These are phyloP conservation scores for Norana najaformis DNA, from an alignment of 2,888 invertebrate species.

Conservation along the genomic window DNA sequence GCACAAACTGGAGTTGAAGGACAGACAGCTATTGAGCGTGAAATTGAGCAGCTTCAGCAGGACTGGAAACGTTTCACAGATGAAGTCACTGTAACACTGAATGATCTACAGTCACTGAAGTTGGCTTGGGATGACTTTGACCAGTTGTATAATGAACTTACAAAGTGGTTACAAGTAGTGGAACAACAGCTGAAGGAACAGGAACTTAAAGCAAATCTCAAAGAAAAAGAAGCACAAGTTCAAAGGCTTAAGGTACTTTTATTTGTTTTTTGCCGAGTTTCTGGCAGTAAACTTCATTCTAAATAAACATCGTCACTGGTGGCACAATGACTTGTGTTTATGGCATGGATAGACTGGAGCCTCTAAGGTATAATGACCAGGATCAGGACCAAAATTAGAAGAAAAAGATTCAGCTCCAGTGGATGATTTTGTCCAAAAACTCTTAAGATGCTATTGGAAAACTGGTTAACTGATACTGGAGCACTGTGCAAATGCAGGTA, in stretches of 20 bases:
- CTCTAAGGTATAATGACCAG: neutral
- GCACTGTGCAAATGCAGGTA: neutral
- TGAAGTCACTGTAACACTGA: constrained; percentile 29
- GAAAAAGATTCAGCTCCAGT: neutral
- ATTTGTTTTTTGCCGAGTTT: neutral
- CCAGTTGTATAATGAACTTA: constrained; percentile 75
- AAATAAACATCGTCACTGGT: too few species aligned
- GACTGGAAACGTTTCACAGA: constrained; percentile 72
- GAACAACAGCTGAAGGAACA: constrained; percentile 86
- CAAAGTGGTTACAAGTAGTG: constrained; percentile 82
- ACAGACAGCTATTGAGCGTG: constrained; percentile 83
- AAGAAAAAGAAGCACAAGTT: constrained; percentile 79
- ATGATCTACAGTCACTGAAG: constrained; percentile 74
- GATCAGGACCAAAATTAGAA: neutral
- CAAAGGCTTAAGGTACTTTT: constrained; percentile 70
- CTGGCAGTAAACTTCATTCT: neutral
- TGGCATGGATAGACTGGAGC: too few species aligned
- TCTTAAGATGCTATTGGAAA: neutral
- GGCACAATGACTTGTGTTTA: too few species aligned
- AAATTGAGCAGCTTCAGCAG: constrained; percentile 75
- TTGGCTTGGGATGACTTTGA: constrained; percentile 88
- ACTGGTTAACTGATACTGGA: neutral
- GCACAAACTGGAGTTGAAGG: constrained; percentile 91
- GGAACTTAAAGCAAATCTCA: constrained; percentile 77
- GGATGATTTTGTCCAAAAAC: neutral